phyloP scores from a whole-genome alignment of 1,140 invertebrate genomes.

The Macrostomum lignano region DNA sequence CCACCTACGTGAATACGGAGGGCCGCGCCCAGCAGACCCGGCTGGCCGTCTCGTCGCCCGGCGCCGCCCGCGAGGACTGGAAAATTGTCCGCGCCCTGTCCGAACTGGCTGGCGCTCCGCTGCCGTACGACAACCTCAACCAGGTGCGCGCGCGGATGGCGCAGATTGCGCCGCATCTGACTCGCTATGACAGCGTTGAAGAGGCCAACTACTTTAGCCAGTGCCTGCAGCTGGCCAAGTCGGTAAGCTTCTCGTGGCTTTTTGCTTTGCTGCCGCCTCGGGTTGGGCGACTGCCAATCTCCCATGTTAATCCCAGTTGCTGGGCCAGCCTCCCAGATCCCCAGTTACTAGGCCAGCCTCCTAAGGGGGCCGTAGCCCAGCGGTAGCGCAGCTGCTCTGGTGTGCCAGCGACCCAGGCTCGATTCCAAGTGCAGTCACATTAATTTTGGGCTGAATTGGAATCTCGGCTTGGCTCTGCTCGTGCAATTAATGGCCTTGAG shows the following conservation, averaged over 20 bases:
- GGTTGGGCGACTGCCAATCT: background rate
- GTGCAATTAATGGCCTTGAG: too few species aligned
- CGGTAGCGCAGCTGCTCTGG: too few species aligned
- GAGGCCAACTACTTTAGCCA: constrained; percentile 50
- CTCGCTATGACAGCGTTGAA: constrained; percentile 50
- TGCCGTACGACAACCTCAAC: constrained; percentile 62
- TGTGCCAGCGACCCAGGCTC: too few species aligned
- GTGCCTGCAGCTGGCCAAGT: constrained; percentile 38
- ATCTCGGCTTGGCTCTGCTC: too few species aligned
- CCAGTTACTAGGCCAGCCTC: too few species aligned
- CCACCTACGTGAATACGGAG: constrained; percentile 83
- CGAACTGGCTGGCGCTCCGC: constrained; percentile 42
- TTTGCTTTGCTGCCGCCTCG: background rate
- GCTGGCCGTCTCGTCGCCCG: constrained; percentile 64
- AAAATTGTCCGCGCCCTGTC: constrained; percentile 72
- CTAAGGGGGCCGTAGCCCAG: too few species aligned
- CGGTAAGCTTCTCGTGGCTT: constrained; percentile 15
- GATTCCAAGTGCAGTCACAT: too few species aligned
- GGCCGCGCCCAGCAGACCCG: constrained; percentile 74
- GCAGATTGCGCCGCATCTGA: constrained; percentile 59
- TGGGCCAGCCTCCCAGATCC: constrained; percentile 3
- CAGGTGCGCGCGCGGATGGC: constrained; percentile 51
- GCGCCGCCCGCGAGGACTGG: constrained; percentile 79
- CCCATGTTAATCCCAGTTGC: background rate
- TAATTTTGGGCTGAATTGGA: too few species aligned